These are phyloP conservation scores for Heterodera schachtii DNA, from an alignment of 1,140 invertebrate genomes.

Conservation along the genomic window DNA sequence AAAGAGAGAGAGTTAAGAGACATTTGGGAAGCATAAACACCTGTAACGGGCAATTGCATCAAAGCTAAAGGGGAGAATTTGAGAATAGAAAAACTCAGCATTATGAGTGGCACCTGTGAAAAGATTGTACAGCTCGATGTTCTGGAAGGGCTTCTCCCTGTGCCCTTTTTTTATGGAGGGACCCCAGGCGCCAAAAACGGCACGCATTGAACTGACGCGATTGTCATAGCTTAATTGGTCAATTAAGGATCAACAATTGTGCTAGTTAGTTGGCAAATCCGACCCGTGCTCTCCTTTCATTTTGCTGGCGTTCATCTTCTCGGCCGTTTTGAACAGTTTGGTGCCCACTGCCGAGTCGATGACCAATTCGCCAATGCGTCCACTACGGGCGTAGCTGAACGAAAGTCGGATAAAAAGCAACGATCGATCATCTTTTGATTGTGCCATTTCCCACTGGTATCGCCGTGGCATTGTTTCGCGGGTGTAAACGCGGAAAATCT, in stretches of 20 bases:
- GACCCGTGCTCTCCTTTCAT: slow-evolving; percentile 30
- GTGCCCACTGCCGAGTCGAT: slow-evolving; percentile 23
- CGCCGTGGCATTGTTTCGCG: slow-evolving; percentile 24
- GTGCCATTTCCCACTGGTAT: slow-evolving; percentile 13
- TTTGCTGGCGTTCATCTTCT: slow-evolving; percentile 19
- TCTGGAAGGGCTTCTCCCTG: slow-evolving; percentile 55
- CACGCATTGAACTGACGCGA: slow-evolving; percentile 44
- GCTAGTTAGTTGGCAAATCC: not conserved
- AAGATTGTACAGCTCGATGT: slow-evolving; percentile 56
- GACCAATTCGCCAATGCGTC: slow-evolving; percentile 32
- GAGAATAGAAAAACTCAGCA: slow-evolving; percentile 6
- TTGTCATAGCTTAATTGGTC: slow-evolving; percentile 28
- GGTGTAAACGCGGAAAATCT: slow-evolving; percentile 28
- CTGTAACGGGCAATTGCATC: slow-evolving; percentile 47
- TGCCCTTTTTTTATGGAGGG: slow-evolving; percentile 45
- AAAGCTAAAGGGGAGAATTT: slow-evolving; percentile 40
- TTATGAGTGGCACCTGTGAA: slow-evolving; percentile 52
- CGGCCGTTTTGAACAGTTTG: not conserved
- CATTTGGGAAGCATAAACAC: not conserved
- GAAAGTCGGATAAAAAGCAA: not conserved
- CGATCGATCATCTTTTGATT: not conserved
- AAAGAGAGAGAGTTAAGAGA: not conserved
- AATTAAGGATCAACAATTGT: not conserved
- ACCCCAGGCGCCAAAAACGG: slow-evolving; percentile 58
- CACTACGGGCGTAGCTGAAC: slow-evolving; percentile 15